These are phyloP conservation scores for Oncorhynchus gorbuscha DNA, from an alignment of 2,113 vertebrate species.

Conservation along the genomic window DNA sequence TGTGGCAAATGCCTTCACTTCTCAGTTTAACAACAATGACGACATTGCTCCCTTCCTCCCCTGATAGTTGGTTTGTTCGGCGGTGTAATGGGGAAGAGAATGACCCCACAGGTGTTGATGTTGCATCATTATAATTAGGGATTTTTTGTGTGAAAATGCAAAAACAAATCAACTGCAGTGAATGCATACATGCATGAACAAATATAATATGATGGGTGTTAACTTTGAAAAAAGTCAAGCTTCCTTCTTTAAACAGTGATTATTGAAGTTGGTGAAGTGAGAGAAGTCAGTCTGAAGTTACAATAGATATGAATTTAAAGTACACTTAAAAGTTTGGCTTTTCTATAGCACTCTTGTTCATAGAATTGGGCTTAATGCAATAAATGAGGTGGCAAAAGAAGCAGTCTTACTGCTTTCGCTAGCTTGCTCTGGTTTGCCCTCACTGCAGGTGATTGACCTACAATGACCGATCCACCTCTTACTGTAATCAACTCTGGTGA, in stretches of 20 bases:
- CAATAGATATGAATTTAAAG: background rate
- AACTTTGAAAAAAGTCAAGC: background rate
- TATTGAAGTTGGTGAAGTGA: background rate
- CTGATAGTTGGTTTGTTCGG: background rate
- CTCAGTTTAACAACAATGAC: constrained; percentile 11
- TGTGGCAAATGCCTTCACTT: background rate
- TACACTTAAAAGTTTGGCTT: background rate
- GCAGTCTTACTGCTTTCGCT: background rate
- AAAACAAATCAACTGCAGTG: background rate
- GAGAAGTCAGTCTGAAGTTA: background rate
- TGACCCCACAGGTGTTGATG: background rate
- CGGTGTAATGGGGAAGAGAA: background rate
- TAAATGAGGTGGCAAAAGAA: background rate
- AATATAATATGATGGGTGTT: background rate
- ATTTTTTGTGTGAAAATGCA: background rate
- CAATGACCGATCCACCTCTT: background rate
- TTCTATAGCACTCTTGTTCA: background rate
- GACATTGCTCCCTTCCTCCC: background rate
- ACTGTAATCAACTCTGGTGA: background rate
- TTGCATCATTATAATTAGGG: too few species aligned
- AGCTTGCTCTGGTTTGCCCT: background rate
- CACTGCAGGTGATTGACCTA: too few species aligned
- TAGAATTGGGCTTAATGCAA: background rate
- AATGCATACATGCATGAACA: background rate
- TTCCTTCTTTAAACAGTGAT: background rate